These are phyloP conservation scores for Psococerastis gibbosa DNA, from an alignment of 2,888 invertebrate species.

Conservation along the genomic window DNA sequence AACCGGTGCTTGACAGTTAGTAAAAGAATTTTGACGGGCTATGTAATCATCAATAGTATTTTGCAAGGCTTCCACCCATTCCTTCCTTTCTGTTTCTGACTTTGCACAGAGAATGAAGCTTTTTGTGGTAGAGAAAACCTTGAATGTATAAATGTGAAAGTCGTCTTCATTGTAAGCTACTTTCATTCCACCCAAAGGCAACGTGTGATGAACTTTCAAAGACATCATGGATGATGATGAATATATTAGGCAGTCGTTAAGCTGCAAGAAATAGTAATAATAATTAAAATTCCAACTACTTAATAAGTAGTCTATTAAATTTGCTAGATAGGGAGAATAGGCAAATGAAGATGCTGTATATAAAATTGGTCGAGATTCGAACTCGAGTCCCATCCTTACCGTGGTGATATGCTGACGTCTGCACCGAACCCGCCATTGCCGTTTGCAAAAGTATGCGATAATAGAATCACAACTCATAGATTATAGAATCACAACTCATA, in stretches of 20 bases:
- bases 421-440: no score
- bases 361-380: no score
- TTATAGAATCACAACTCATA: no score
- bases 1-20: slow-evolving; percentile 14
- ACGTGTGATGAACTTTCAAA: slow-evolving; percentile 28
- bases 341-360: no score
- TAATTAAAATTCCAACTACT: slow-evolving; percentile 14
- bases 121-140: slow-evolving; percentile 30
- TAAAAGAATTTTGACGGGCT: slow-evolving; percentile 26
- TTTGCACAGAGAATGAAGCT: slow-evolving; percentile 34
- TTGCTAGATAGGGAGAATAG: no score
- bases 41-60: slow-evolving; percentile 29
- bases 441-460: no score
- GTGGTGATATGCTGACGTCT: no score
- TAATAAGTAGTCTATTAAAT: no score
- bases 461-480: no score
- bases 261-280: slow-evolving; percentile 21
- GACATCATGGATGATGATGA: slow-evolving; percentile 24
- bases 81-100: slow-evolving; percentile 30
- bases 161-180: slow-evolving; percentile 25
- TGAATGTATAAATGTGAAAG: slow-evolving; percentile 34
- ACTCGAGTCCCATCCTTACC: no score
- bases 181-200: slow-evolving; percentile 33
- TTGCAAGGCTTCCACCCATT: slow-evolving; percentile 30
- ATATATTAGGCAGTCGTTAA: slow-evolving; percentile 29